Evolutionary conservation across 2,797 vertebrate genomes (phyloP).

Genomic region (Furcifer pardalis): DNA sequence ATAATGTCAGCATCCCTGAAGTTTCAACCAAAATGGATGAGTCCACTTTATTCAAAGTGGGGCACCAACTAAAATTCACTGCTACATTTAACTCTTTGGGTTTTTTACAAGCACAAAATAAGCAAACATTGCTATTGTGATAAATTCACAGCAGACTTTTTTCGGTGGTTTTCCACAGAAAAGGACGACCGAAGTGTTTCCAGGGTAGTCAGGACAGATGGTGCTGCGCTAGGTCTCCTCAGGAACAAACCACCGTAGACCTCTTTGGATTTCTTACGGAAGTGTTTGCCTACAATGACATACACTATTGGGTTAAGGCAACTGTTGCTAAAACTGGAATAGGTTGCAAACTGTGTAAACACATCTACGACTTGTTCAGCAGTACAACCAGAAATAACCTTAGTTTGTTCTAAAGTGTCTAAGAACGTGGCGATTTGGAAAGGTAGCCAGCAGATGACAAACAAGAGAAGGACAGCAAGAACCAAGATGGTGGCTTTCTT

Average conservation of each 20-base stretch:
- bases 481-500: slow-evolving; percentile 81
- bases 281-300: slow-evolving; percentile 88
- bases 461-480: slow-evolving; percentile 81
- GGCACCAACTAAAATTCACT: neutral
- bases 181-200: slow-evolving; percentile 73
- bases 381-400: slow-evolving; percentile 68
- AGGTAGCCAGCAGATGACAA: slow-evolving; percentile 85
- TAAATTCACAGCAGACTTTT: slow-evolving; percentile 45
- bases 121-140: slow-evolving; percentile 7
- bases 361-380: slow-evolving; percentile 69
- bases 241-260: slow-evolving; percentile 62
- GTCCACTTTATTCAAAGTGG: neutral
- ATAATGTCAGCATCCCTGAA: neutral
- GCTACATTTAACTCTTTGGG: neutral
- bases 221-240: slow-evolving; percentile 45
- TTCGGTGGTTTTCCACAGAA: slow-evolving; percentile 62
- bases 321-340: slow-evolving; percentile 86
- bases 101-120: neutral
- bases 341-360: slow-evolving; percentile 77
- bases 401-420: slow-evolving; percentile 75
- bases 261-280: slow-evolving; percentile 81
- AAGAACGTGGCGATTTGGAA: slow-evolving; percentile 84
- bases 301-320: slow-evolving; percentile 90
- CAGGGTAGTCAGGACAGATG: slow-evolving; percentile 59
- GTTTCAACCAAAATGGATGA: neutral